Conservation (phyloP, 1,140 invertebrate genomes). For the Bombus vancouverensis region DNA sequence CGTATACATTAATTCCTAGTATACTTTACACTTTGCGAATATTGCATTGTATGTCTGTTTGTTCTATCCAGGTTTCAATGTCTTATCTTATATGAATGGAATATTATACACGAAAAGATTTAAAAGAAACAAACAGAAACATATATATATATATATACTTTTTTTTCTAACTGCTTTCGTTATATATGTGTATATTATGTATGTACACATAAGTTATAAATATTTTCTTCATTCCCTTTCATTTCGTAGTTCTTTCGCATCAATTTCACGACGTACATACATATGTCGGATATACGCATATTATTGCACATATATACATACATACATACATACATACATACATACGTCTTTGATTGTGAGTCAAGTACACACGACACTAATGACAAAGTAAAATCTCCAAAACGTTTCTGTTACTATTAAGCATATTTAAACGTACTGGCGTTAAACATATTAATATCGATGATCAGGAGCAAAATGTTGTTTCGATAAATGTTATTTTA, state of each 20-base stretch:
- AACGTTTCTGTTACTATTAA: background rate
- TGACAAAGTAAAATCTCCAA: background rate
- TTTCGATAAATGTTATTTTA: slow-evolving; percentile 9
- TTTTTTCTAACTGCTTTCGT: background rate
- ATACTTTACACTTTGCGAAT: slow-evolving; percentile 76
- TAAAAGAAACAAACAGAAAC: slow-evolving; percentile 60
- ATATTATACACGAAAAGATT: slow-evolving; percentile 73
- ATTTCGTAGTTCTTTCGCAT: background rate
- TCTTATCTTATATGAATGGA: slow-evolving; percentile 79
- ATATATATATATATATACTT: slow-evolving; percentile 55
- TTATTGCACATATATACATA: background rate
- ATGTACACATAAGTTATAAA: background rate
- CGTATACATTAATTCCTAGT: slow-evolving; percentile 75
- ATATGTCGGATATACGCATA: background rate
- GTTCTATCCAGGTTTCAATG: slow-evolving; percentile 78
- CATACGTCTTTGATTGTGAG: background rate
- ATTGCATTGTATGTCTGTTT: slow-evolving; percentile 79
- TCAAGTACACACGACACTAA: background rate
- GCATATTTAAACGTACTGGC: background rate
- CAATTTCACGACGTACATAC: background rate
- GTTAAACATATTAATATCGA: background rate
- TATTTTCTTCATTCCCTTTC: background rate
- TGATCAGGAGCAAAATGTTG: background rate
- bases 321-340: too few relatives aligned
- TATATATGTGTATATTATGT: background rate